A percentile compares a stretch with the other conserved stretches of the same genome.
Conservation (phyloP, 1,140 invertebrate genomes). For the Magallana angulata region DNA sequence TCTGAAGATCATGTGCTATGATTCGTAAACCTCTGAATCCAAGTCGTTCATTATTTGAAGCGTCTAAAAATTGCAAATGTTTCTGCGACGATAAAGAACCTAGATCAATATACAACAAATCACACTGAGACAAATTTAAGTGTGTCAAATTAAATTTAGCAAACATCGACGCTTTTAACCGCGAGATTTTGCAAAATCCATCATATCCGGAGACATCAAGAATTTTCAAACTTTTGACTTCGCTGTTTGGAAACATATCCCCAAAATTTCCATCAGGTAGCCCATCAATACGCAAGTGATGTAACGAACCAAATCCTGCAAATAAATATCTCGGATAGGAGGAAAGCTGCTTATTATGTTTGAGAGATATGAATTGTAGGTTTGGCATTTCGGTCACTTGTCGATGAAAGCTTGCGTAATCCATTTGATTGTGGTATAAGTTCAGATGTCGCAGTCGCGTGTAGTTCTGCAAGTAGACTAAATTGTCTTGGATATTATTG, state of each 20-base stretch:
- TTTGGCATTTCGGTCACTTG: not conserved
- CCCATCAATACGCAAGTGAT: conserved; percentile 11
- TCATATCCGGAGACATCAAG: conserved; percentile 33
- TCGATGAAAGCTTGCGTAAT: not conserved
- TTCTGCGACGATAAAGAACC: conserved; percentile 4
- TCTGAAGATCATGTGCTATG: conserved; percentile 35
- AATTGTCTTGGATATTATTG: not conserved
- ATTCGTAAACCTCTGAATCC: conserved; percentile 39
- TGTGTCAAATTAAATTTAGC: conserved; percentile 14
- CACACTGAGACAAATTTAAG: conserved; percentile 43
- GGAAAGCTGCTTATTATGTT: not conserved
- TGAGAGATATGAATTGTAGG: not conserved
- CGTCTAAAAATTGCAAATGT: conserved; percentile 31
- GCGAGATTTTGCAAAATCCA: not conserved
- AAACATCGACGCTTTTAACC: not conserved
- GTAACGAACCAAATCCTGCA: not conserved
- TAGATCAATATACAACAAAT: conserved; percentile 16
- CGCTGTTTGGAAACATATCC: not conserved
- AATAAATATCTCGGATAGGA: not conserved
- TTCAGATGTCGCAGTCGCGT: not conserved
- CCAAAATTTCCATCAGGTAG: conserved; percentile 3
- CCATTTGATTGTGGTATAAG: not conserved
- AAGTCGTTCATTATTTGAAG: conserved; percentile 43
- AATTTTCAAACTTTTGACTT: not conserved
- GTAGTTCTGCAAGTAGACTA: not conserved